These are phyloP conservation scores for Diachasmimorpha longicaudata DNA, from an alignment of 1,140 invertebrate species.

Conservation along the genomic window DNA sequence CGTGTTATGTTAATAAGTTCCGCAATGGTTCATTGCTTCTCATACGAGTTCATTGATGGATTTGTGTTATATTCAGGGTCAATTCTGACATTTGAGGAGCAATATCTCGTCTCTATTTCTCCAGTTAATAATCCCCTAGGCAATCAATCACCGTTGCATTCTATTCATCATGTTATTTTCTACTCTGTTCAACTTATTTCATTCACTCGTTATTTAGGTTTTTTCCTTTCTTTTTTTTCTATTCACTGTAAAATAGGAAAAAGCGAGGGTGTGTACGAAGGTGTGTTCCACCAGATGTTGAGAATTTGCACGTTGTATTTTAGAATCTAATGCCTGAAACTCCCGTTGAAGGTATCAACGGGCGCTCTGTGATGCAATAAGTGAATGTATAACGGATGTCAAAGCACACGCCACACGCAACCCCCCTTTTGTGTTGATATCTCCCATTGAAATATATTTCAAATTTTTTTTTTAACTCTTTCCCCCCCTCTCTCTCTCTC, in stretches of 20 bases:
- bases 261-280: constrained; percentile 6
- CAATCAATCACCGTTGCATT: constrained; percentile 56
- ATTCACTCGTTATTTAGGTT: neutral
- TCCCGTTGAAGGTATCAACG: neutral
- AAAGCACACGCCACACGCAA: constrained; percentile 8
- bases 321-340: neutral
- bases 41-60: neutral
- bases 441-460: neutral
- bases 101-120: neutral
- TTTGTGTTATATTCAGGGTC: neutral
- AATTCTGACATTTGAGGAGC: neutral
- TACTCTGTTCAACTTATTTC: constrained; percentile 18
- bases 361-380: neutral
- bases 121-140: constrained; percentile 32
- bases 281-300: constrained; percentile 3
- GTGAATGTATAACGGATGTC: constrained; percentile 10
- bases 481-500: neutral
- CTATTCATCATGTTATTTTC: constrained; percentile 24
- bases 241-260: neutral
- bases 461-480: neutral
- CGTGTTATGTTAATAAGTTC: constrained; percentile 7
- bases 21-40: neutral
- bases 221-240: neutral
- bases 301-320: constrained; percentile 1
- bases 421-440: neutral